Evolutionary conservation across 2,888 invertebrate species (phyloP).

Genomic region (Carterocephalus palaemon): DNA sequence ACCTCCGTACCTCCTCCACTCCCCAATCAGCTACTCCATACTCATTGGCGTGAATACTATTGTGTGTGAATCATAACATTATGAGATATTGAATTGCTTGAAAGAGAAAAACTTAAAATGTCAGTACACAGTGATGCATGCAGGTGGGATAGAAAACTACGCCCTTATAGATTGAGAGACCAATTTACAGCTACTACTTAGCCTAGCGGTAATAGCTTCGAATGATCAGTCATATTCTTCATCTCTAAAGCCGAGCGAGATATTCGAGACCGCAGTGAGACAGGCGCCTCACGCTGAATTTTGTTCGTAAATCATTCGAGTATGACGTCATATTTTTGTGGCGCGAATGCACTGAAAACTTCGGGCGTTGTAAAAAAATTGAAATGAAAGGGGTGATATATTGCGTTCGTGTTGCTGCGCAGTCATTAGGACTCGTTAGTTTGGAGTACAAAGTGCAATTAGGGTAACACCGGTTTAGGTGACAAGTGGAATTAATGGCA

Average conservation of each 20-base stretch:
- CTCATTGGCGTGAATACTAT: too few species aligned
- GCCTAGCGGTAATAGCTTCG: too few species aligned
- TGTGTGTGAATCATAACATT: too few species aligned
- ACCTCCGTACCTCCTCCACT: too few species aligned
- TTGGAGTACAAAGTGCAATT: slow-evolving; percentile 21
- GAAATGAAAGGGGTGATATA: slow-evolving; percentile 24
- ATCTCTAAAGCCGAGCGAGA: neutral
- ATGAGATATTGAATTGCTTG: too few species aligned
- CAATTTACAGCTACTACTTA: too few species aligned
- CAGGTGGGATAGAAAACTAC: too few species aligned
- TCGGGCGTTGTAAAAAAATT: slow-evolving; percentile 19
- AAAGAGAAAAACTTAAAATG: too few species aligned
- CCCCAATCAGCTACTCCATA: too few species aligned
- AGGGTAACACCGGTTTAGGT: slow-evolving; percentile 17
- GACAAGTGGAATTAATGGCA: slow-evolving; percentile 16
- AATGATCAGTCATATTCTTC: too few species aligned
- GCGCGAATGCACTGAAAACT: slow-evolving; percentile 24
- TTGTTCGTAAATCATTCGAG: slow-evolving; percentile 22
- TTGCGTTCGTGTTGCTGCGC: slow-evolving; percentile 21
- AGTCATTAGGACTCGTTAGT: slow-evolving; percentile 25
- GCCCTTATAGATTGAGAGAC: too few species aligned
- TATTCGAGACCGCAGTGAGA: neutral
- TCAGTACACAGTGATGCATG: too few species aligned
- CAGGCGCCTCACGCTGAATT: slow-evolving; percentile 6
- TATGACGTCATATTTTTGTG: slow-evolving; percentile 22